Percentiles rank a stretch among this genome's conserved stretches.
These are phyloP conservation scores for Epiblema foenella DNA, from an alignment of 2,888 invertebrate species.

Conservation along the genomic window DNA sequence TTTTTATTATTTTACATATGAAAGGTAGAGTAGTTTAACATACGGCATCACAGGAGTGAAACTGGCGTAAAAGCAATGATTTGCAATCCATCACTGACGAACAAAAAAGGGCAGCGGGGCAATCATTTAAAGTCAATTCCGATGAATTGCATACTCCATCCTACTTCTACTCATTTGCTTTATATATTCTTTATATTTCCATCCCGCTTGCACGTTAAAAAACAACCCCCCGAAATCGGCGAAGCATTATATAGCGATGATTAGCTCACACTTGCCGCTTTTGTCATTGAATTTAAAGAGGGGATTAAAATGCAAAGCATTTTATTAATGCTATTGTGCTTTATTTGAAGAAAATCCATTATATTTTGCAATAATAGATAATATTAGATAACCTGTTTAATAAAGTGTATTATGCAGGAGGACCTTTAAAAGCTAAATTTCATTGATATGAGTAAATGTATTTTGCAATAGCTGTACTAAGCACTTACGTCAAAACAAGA, in stretches of 20 bases:
- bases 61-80: constrained; percentile 67
- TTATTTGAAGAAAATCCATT: constrained; percentile 10
- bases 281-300: constrained; percentile 83
- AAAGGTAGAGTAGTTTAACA: constrained; percentile 47
- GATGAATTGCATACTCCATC: constrained; percentile 67
- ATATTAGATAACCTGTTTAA: not conserved
- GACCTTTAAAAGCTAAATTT: too few relatives aligned
- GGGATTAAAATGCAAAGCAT: constrained; percentile 79
- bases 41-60: constrained; percentile 49
- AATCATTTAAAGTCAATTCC: constrained; percentile 84
- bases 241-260: constrained; percentile 84
- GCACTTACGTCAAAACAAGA: not conserved
- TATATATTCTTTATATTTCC: constrained; percentile 49
- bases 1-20: not conserved
- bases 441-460: too few relatives aligned
- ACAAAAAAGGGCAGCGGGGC: constrained; percentile 75
- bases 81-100: constrained; percentile 79
- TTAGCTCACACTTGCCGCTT: constrained; percentile 80
- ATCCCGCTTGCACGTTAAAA: constrained; percentile 67
- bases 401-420: not conserved
- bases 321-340: constrained; percentile 80
- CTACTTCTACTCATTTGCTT: constrained; percentile 53
- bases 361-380: not conserved
- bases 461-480: not conserved
- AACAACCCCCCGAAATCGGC: constrained; percentile 69